A percentile compares a stretch with the other conserved stretches of the same genome.
These are phyloP conservation scores for Pandemis cinnamomeana DNA, from an alignment of 2,888 invertebrate genomes.

Conservation along the genomic window DNA sequence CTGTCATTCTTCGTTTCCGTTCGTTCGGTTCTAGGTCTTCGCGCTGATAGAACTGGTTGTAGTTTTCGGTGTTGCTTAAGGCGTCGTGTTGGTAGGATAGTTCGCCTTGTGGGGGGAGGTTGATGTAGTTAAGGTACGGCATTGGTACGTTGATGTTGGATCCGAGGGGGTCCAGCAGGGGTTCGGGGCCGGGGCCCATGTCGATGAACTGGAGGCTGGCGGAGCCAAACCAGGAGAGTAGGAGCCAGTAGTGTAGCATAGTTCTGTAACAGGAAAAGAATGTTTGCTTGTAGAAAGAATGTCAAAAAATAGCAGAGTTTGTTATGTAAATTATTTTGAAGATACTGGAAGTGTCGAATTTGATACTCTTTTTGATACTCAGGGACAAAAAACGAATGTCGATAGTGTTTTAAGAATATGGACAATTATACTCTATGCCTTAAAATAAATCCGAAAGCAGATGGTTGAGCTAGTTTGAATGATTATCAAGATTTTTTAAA, in stretches of 20 bases:
- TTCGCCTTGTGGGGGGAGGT: conserved; percentile 56
- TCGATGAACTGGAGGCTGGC: conserved; percentile 74
- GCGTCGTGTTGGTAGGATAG: conserved; percentile 39
- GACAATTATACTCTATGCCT: too few relatives aligned
- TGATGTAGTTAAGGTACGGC: conserved; percentile 62
- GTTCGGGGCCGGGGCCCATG: conserved; percentile 55
- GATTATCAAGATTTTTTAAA: too few relatives aligned
- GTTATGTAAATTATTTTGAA: too few relatives aligned
- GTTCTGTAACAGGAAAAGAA: conserved; percentile 60
- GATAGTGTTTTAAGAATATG: too few relatives aligned
- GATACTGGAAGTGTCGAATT: too few relatives aligned
- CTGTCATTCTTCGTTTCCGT: conserved; percentile 50
- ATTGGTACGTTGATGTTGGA: conserved; percentile 56
- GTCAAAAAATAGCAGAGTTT: too few relatives aligned
- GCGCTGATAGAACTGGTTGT: conserved; percentile 50
- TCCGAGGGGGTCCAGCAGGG: conserved; percentile 57
- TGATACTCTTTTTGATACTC: too few relatives aligned
- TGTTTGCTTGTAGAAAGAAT: not conserved
- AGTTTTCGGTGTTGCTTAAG: conserved; percentile 26
- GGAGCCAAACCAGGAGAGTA: conserved; percentile 70
- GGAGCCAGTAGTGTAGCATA: conserved; percentile 73
- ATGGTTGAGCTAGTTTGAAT: too few relatives aligned
- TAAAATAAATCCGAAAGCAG: too few relatives aligned
- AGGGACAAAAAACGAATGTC: too few relatives aligned
- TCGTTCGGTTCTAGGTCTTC: conserved; percentile 44